These are phyloP conservation scores for Athalia rosae DNA, from an alignment of 2,888 invertebrate genomes.

Conservation along the genomic window DNA sequence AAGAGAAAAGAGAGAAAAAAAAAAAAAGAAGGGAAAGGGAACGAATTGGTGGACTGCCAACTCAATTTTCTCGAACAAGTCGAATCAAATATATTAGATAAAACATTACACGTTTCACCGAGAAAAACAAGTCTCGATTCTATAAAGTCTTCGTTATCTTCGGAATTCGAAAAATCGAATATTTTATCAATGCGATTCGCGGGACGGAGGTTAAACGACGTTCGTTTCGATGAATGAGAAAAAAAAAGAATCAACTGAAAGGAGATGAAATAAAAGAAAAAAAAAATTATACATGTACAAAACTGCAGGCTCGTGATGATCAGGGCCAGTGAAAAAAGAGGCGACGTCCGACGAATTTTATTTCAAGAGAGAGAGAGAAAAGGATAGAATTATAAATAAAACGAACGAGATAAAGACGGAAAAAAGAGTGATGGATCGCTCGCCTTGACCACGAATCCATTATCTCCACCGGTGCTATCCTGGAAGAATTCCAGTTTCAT, in stretches of 20 bases:
- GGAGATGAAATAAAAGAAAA: background rate
- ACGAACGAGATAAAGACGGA: background rate
- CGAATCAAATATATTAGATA: background rate
- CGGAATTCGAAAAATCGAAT: too few relatives aligned
- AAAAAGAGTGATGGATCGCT: slow-evolving; percentile 40
- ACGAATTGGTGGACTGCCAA: slow-evolving; percentile 14
- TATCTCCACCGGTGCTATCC: slow-evolving; percentile 36
- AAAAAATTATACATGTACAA: slow-evolving; percentile 2
- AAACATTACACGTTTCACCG: too few relatives aligned
- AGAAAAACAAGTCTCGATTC: too few relatives aligned
- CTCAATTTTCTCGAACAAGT: slow-evolving; percentile 10
- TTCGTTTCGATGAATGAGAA: too few relatives aligned
- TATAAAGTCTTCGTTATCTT: too few relatives aligned
- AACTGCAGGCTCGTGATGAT: slow-evolving; percentile 23
- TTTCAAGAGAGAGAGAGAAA: slow-evolving; percentile 5
- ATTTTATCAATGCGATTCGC: too few relatives aligned
- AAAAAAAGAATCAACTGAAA: background rate
- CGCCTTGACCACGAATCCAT: slow-evolving; percentile 45
- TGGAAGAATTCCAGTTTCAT: slow-evolving; percentile 34
- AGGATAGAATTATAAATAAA: slow-evolving; percentile 4
- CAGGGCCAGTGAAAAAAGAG: slow-evolving; percentile 20
- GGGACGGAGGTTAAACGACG: too few relatives aligned
- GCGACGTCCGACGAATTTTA: too few relatives aligned
- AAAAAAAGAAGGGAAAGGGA: too few relatives aligned
- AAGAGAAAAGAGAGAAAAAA: too few relatives aligned